Base-by-base conservation (phyloP, 2,888 invertebrate species). In the Zygothrica quintamaculata region DNA sequence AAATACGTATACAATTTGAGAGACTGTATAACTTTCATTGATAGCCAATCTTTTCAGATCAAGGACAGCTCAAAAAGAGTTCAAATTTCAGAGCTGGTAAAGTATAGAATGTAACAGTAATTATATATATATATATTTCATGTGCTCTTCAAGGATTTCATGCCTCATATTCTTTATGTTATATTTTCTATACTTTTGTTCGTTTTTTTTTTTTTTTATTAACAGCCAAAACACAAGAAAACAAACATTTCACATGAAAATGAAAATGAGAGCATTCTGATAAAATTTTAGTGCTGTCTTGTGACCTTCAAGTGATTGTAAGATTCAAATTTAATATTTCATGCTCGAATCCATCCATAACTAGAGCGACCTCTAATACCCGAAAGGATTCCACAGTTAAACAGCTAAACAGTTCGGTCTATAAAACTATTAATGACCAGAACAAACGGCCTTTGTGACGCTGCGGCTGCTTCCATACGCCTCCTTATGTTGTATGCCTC, bases 341-440 rank as follows among this genome's bases (percentile, higher is more conserved):
- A 85, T 69, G 81, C 65, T 44, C 73, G 62, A 50, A 60, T 52
- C 46, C 73, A 60, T 52, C 46, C 73, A 80, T 79, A 80, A 69
- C 72, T 65, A 64, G 59, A 69, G 69, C 77, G 65, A 51, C 65
- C 60, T 71, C 60, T 68, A 69, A 73, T 11, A 15, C 52, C n/a
- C n/a, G 16, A 71, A 75, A 76, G 74, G 77, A 77, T 72, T 82
- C 52, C 37, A 18, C 31, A 15, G 42, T 16, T 31, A n/a, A n/a
- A n/a, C n/a, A n/a, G n/a, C 29, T 36, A 12, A n/a, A n/a, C n/a
- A 18, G 16, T 16, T 25, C 46, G 43, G 36, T 15, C 77, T 75
- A 87, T 89, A 88, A 89, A 88, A 88, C 79, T 74, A 84, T 87
- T 84, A 89, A 89, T 87, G 87, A 80, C 79, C 87, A 88, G 80